A percentile compares a stretch with the other conserved stretches of the same genome.
Conservation (phyloP, 2,888 invertebrate species). For the Sinohyriopsis cumingii region DNA sequence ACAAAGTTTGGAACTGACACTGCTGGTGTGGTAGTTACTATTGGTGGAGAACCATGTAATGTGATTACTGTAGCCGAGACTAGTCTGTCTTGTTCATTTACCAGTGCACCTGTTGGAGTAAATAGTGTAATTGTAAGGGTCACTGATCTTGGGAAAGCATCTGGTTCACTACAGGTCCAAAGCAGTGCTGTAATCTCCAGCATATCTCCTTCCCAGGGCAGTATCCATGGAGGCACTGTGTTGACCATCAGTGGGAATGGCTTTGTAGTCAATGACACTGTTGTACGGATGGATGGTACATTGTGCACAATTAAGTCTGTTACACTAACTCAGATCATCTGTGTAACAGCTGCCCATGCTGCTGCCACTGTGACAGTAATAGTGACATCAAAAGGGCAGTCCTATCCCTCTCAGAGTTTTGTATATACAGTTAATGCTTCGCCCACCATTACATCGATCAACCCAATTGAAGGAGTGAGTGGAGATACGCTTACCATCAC, state of each 20-base stretch:
- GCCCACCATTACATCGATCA: conserved; percentile 39
- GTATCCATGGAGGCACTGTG: conserved; percentile 42
- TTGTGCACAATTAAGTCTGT: conserved; percentile 37
- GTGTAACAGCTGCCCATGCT: conserved; percentile 39
- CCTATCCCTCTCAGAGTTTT: conserved; percentile 37
- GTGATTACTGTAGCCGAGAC: conserved; percentile 35
- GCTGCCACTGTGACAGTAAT: conserved; percentile 34
- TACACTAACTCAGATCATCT: conserved; percentile 40
- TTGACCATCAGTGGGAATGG: conserved; percentile 47
- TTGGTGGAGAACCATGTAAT: conserved; percentile 52
- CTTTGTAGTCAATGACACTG: conserved; percentile 31
- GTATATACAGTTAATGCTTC: conserved; percentile 35
- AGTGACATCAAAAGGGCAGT: conserved; percentile 42
- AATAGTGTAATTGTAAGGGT: conserved; percentile 42
- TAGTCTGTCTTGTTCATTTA: conserved; percentile 41
- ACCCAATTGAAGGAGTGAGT: conserved; percentile 37
- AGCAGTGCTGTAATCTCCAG: conserved; percentile 29
- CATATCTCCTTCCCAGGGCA: conserved; percentile 44
- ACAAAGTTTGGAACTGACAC: conserved; percentile 29
- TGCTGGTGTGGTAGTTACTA: conserved; percentile 32
- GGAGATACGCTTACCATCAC: conserved; percentile 42
- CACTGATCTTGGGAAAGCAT: conserved; percentile 34
- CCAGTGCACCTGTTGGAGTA: conserved; percentile 43
- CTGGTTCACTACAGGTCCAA: conserved; percentile 25
- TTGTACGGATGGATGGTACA: conserved; percentile 42